Evolutionary conservation across 2,888 invertebrate species (phyloP).

Genomic region (Periphyllus acericola): DNA sequence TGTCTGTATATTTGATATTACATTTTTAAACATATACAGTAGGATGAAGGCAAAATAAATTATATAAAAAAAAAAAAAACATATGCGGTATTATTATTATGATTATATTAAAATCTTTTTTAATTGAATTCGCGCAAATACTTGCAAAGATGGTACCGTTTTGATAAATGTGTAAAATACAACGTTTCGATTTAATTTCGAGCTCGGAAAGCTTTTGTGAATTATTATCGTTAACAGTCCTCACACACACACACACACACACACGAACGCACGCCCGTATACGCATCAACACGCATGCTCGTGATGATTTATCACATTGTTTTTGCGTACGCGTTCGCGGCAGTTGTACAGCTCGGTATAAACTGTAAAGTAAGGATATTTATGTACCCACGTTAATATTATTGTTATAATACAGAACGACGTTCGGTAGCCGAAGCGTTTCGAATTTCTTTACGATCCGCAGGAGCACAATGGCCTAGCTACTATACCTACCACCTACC

Average conservation of each 20-base stretch:
- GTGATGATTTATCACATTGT: neutral
- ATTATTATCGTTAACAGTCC: conserved; percentile 5
- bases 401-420: neutral
- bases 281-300: neutral
- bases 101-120: neutral
- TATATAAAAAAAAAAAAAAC: no score
- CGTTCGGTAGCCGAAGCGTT: neutral
- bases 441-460: neutral
- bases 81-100: neutral
- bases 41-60: no score
- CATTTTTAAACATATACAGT: no score
- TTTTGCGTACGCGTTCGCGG: neutral
- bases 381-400: neutral
- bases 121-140: neutral
- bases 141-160: neutral
- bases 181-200: neutral
- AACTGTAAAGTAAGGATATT: neutral
- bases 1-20: no score
- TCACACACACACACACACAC: neutral
- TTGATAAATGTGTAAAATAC: neutral
- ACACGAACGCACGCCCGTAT: no score
- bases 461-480: no score
- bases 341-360: neutral
- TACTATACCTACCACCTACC: no score
- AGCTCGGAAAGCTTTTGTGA: neutral